Evolutionary conservation across 1,140 invertebrate genomes (phyloP).

Genomic region (Procambarus virginalis): DNA sequence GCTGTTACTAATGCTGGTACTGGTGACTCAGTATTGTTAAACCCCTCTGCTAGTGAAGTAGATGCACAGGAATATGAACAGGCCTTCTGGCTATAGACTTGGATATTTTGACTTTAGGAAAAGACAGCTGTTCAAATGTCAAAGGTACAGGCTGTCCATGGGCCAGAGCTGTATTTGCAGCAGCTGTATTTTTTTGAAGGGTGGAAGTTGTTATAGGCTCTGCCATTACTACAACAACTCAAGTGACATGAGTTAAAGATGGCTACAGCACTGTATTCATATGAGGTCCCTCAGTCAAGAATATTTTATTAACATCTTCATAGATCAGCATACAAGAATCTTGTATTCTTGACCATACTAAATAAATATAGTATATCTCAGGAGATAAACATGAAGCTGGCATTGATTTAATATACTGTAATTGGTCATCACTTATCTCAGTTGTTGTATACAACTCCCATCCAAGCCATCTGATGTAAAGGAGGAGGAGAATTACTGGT

Average conservation of each 20-base stretch:
- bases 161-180: background rate
- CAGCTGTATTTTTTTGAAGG: background rate
- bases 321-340: background rate
- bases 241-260: background rate
- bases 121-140: background rate
- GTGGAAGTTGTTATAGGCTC: background rate
- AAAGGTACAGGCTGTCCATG: background rate
- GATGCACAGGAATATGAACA: background rate
- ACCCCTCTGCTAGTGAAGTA: background rate
- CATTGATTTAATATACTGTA: too few relatives aligned
- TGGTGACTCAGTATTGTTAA: background rate
- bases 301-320: background rate
- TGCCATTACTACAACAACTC: background rate
- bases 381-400: background rate
- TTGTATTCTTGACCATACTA: background rate
- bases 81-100: background rate
- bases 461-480: conserved; percentile 53
- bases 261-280: too few relatives aligned
- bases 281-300: background rate
- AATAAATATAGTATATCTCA: background rate
- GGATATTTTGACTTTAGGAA: background rate
- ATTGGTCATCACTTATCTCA: background rate
- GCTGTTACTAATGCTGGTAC: background rate
- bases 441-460: conserved; percentile 56
- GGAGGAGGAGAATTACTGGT: conserved; percentile 39